phyloP scores from a whole-genome alignment of 2,113 vertebrate species.

The Malurus elegans region DNA sequence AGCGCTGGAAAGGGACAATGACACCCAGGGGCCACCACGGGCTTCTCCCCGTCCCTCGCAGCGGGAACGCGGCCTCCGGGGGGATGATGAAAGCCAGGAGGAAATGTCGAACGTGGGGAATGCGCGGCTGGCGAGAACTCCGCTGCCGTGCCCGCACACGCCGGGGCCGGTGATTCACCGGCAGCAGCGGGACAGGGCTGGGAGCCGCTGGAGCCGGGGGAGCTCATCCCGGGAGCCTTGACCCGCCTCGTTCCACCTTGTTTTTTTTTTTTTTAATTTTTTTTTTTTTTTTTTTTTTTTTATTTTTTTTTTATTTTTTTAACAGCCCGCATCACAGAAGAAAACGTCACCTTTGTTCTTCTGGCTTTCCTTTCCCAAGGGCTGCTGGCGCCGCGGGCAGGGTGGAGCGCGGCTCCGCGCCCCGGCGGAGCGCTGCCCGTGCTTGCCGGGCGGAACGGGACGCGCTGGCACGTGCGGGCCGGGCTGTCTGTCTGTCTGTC shows the following conservation, averaged over 20 bases:
- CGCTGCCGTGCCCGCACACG: slow-evolving; percentile 19
- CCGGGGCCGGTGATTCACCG: slow-evolving; percentile 47
- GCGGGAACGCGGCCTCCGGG: rapidly evolving
- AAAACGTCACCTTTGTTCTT: slow-evolving; percentile 52
- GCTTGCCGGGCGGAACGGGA: neutral
- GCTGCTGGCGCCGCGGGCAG: slow-evolving; percentile 9
- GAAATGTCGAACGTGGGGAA: neutral
- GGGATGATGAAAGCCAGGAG: slow-evolving; percentile 6
- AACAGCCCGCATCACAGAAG: neutral
- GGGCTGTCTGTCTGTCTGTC: neutral
- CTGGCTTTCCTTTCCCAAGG: slow-evolving; percentile 26
- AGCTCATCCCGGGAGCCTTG: neutral
- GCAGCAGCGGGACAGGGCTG: neutral
- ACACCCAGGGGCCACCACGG: rapidly evolving
- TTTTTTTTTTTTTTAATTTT: neutral
- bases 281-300: neutral
- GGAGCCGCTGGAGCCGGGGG: neutral
- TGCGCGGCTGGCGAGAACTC: neutral
- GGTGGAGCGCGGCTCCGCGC: slow-evolving; percentile 4
- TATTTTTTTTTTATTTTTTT: neutral
- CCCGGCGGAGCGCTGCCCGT: neutral
- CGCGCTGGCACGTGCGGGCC: neutral
- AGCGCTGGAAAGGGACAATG: rapidly evolving
- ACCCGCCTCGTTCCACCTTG: neutral
- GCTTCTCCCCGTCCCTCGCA: neutral